Conservation (phyloP, 2,888 invertebrate genomes). For the Aradus depressus region DNA sequence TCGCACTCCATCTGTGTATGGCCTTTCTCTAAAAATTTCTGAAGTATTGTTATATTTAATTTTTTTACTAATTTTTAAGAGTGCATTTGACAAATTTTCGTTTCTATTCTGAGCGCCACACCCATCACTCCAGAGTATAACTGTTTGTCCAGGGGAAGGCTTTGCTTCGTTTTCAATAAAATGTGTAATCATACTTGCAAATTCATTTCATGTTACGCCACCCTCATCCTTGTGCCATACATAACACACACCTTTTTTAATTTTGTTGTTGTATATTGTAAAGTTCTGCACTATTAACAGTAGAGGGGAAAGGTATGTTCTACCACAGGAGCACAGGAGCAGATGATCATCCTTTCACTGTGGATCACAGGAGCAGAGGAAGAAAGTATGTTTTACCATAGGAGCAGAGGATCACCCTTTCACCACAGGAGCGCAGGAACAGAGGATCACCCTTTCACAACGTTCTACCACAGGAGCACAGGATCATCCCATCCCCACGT, state of each 20-base stretch:
- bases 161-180: conserved; percentile 11
- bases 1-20: too few relatives aligned
- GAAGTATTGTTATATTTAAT: conserved; percentile 28
- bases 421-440: too few relatives aligned
- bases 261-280: conserved; percentile 38
- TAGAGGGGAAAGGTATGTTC: too few relatives aligned
- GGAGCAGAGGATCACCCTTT: too few relatives aligned
- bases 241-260: conserved; percentile 44
- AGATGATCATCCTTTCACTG: too few relatives aligned
- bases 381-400: too few relatives aligned
- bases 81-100: conserved; percentile 29
- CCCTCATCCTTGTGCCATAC: conserved; percentile 35
- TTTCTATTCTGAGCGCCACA: conserved; percentile 9
- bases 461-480: too few relatives aligned
- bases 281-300: conserved; percentile 29
- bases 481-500: too few relatives aligned
- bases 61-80: conserved; percentile 27
- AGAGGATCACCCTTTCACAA: too few relatives aligned
- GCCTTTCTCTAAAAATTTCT: conserved; percentile 33
- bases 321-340: too few relatives aligned
- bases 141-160: conserved; percentile 1
- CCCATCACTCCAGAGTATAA: conserved; percentile 29
- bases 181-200: conserved; percentile 10
- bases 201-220: conserved; percentile 11
- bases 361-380: too few relatives aligned